phyloP scores from a whole-genome alignment of 2,113 vertebrate genomes.

The Corythoichthys intestinalis region DNA sequence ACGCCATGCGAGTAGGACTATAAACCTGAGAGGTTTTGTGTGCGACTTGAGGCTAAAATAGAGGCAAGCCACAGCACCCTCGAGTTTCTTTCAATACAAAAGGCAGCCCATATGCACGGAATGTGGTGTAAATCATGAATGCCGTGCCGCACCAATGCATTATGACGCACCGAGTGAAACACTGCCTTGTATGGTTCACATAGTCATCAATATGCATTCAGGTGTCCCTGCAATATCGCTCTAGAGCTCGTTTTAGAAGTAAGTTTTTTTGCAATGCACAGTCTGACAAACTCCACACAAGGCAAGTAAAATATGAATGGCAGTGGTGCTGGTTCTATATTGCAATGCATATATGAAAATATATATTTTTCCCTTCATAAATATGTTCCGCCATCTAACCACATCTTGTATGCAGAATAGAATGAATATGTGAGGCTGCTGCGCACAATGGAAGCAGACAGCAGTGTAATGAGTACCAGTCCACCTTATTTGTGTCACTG shows the following conservation, averaged over 20 bases:
- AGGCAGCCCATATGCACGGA: not conserved
- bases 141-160: not conserved
- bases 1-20: not conserved
- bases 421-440: not conserved
- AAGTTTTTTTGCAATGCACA: not conserved
- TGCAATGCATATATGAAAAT: not conserved
- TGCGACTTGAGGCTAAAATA: not conserved
- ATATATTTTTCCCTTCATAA: not conserved
- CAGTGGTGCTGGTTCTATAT: not conserved
- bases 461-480: not conserved
- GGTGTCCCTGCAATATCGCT: not conserved
- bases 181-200: slow-evolving; percentile 2
- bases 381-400: not conserved
- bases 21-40: not conserved
- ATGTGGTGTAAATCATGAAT: not conserved
- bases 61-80: not conserved
- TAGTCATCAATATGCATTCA: slow-evolving; percentile 7
- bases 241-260: not conserved
- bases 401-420: not conserved
- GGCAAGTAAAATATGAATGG: not conserved
- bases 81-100: not conserved
- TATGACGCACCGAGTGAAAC: not conserved
- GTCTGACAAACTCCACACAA: not conserved
- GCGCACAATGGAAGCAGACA: not conserved
- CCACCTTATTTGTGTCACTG: not conserved